These are phyloP conservation scores for Agrotis ipsilon DNA, from an alignment of 2,888 invertebrate species.

Conservation along the genomic window DNA sequence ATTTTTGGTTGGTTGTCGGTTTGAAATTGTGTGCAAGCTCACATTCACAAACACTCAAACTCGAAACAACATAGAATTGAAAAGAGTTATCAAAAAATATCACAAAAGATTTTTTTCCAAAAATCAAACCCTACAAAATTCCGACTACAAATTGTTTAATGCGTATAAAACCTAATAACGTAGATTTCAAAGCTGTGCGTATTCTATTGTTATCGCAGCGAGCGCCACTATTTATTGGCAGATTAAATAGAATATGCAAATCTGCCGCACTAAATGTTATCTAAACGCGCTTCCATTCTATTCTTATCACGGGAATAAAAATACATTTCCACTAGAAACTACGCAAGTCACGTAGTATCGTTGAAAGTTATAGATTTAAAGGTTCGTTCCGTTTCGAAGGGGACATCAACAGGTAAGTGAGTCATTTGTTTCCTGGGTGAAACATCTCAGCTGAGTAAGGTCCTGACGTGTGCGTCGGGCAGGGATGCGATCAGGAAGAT, in stretches of 20 bases:
- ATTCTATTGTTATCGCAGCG: slow-evolving; percentile 45
- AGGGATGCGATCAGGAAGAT: slow-evolving; percentile 60
- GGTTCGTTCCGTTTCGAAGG: slow-evolving; percentile 72
- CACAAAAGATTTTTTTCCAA: neutral
- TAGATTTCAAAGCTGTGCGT: slow-evolving; percentile 35
- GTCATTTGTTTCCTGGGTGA: slow-evolving; percentile 82
- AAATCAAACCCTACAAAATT: neutral
- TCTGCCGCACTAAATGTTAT: slow-evolving; percentile 59
- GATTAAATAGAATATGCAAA: slow-evolving; percentile 59
- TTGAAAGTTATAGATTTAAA: slow-evolving; percentile 72
- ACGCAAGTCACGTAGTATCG: slow-evolving; percentile 78
- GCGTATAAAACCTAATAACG: slow-evolving; percentile 23
- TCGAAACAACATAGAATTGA: neutral
- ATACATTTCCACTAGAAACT: slow-evolving; percentile 72
- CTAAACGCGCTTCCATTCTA: slow-evolving; percentile 67
- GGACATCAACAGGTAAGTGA: slow-evolving; percentile 88
- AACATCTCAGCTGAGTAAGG: slow-evolving; percentile 80
- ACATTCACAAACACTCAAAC: too few relatives aligned
- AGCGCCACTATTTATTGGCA: slow-evolving; percentile 42
- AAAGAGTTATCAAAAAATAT: neutral
- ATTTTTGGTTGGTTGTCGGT: too few relatives aligned
- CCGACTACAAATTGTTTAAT: neutral
- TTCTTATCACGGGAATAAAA: slow-evolving; percentile 76
- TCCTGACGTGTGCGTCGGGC: slow-evolving; percentile 73
- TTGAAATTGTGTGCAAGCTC: too few relatives aligned